phyloP scores from a whole-genome alignment of 2,113 vertebrate genomes.

The Pavo muticus region DNA sequence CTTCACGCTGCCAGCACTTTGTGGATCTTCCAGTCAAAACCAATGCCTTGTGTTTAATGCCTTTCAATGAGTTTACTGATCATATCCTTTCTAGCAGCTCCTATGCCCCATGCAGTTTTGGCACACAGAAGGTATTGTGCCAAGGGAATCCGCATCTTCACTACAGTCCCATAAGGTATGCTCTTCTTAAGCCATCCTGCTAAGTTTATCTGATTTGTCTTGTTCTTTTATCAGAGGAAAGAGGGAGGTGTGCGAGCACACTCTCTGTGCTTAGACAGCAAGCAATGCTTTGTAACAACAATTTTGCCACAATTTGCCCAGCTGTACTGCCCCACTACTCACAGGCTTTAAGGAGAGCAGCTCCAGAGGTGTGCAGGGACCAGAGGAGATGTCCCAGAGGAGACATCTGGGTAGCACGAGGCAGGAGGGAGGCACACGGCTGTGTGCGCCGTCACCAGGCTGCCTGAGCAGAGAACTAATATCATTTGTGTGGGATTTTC shows the following conservation, averaged over 20 bases:
- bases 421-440: slow-evolving; percentile 39
- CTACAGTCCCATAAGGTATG: neutral
- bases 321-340: neutral
- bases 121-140: neutral
- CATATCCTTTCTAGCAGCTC: neutral
- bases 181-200: neutral
- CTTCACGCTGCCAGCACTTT: accelerated
- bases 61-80: neutral
- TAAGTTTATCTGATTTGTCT: neutral
- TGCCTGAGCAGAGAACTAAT: slow-evolving; percentile 54
- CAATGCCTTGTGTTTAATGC: neutral
- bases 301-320: neutral
- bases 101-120: neutral
- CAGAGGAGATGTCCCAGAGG: slow-evolving; percentile 12
- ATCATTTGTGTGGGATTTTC: slow-evolving; percentile 67
- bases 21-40: neutral
- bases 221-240: neutral
- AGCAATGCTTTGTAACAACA: neutral
- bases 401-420: slow-evolving; percentile 3
- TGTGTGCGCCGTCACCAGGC: neutral
- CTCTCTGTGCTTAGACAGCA: neutral
- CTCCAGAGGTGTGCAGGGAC: neutral
- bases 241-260: neutral
- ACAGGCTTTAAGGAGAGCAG: neutral
- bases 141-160: neutral